Conservation (phyloP, 2,113 vertebrate species). For the Halcyon malimbica region DNA sequence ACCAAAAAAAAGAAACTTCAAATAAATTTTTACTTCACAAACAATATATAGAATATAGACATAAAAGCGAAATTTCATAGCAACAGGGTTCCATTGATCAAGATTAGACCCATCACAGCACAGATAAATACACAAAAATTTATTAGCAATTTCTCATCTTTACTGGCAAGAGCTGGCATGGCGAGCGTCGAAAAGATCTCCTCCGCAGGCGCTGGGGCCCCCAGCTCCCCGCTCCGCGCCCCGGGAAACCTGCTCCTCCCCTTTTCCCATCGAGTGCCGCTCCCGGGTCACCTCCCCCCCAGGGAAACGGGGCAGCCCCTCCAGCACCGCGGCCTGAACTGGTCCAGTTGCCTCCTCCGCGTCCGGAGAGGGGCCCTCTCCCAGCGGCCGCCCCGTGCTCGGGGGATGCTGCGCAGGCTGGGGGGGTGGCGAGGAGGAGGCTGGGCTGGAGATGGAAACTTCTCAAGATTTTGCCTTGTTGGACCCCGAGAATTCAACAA, state of each 20-base stretch:
- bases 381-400: background rate
- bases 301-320: background rate
- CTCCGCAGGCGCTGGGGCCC: constrained; percentile 21
- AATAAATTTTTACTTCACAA: constrained; percentile 93
- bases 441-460: constrained; percentile 8
- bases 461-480: background rate
- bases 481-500: constrained; percentile 18
- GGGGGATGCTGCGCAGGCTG: background rate
- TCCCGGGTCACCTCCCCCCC: background rate
- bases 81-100: constrained; percentile 98
- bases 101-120: constrained; percentile 97
- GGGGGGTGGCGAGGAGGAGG: background rate
- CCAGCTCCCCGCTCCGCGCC: background rate
- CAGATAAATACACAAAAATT: constrained; percentile 99
- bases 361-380: background rate
- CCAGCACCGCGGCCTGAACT: background rate
- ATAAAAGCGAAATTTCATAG: constrained; percentile 97
- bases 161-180: constrained; percentile 69
- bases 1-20: constrained; percentile 75
- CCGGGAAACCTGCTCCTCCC: background rate
- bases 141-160: constrained; percentile 99
- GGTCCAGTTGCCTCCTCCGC: background rate
- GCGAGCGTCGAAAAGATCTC: background rate
- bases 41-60: constrained; percentile 93
- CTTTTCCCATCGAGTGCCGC: background rate